Evolutionary conservation across 2,888 invertebrate genomes (phyloP), one percentile per base, ranked within the genome.

Genomic region (Melieria picta): DNA sequence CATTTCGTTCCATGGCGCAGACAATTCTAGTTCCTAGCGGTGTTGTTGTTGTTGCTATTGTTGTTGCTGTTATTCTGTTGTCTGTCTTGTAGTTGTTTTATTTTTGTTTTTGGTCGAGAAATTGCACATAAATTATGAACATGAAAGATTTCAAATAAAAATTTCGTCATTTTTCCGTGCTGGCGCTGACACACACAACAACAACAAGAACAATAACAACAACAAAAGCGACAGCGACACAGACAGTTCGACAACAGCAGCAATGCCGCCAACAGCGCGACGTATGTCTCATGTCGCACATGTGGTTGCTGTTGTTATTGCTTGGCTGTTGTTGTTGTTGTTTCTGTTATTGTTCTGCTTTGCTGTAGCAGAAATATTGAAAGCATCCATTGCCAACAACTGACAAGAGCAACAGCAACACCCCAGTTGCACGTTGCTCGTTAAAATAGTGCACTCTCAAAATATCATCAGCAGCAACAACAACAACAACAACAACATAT

Each of bases 111-210:
- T 57, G 16, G n/a, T 30, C 16, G 52, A 71, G 60, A 56, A 71
- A 65, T 61, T 46, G 65, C 61, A 71, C 71, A 71, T 71, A 71
- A 71, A 71, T 71, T 61, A 65, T 43, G 65, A 71, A 71, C 61
- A 65, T 71, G 71, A 71, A 65, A 56, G 71, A 65, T 71, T 71
- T 71, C 61, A 65, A 60, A 65, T 70, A 65, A 71, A 71, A 56
- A 65, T 65, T 71, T 71, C 65, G 65, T 65, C 71, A 71, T 71
- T 65, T 71, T 16, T 57, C 30, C 16, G 6, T 30, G 30, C 57
- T 57, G 57, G 13, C 30, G 16, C 10, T 30, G 57, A 9, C n/a
- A 52, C 52, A 13, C 52, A 52, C 52, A 6, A 50, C 30, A 30
- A 30, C 0, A 30, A 30, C 30, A 30, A 30, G 0, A 16, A 50